phyloP scores from a whole-genome alignment of 2,888 invertebrate genomes.

The Zootermopsis nevadensis region DNA sequence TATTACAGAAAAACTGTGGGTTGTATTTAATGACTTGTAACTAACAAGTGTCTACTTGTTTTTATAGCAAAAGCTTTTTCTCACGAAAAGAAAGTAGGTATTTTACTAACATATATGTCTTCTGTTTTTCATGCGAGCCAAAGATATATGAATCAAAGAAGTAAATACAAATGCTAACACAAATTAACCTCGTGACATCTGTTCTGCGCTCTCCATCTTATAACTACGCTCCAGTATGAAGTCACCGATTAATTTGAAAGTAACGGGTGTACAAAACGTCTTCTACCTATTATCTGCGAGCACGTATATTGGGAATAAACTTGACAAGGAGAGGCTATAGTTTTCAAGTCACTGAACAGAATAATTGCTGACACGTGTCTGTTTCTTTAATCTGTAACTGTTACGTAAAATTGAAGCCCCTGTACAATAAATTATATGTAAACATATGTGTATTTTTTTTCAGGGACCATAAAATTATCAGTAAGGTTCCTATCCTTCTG shows the following conservation, averaged over 20 bases:
- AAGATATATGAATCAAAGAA: neutral
- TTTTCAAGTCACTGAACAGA: neutral
- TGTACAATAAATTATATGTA: too few relatives aligned
- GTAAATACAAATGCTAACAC: neutral
- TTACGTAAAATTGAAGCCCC: neutral
- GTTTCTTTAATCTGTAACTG: neutral
- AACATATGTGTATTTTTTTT: too few relatives aligned
- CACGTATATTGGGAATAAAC: neutral
- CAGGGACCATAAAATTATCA: too few relatives aligned
- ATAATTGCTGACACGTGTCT: neutral
- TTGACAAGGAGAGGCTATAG: neutral
- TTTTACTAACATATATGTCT: neutral
- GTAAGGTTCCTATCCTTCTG: too few relatives aligned
- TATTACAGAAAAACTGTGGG: too few relatives aligned
- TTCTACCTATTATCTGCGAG: neutral
- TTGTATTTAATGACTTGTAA: too few relatives aligned
- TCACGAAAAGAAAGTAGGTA: neutral
- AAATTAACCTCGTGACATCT: constrained; percentile 7
- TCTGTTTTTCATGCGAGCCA: neutral
- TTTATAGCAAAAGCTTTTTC: neutral
- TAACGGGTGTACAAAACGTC: neutral
- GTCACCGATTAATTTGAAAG: neutral
- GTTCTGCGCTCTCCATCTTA: neutral
- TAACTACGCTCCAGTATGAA: neutral
- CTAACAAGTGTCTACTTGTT: neutral